Evolutionary conservation across 2,888 invertebrate species (phyloP), one percentile per base, ranked within the genome.

Genomic region (Nomada ruficornis): DNA sequence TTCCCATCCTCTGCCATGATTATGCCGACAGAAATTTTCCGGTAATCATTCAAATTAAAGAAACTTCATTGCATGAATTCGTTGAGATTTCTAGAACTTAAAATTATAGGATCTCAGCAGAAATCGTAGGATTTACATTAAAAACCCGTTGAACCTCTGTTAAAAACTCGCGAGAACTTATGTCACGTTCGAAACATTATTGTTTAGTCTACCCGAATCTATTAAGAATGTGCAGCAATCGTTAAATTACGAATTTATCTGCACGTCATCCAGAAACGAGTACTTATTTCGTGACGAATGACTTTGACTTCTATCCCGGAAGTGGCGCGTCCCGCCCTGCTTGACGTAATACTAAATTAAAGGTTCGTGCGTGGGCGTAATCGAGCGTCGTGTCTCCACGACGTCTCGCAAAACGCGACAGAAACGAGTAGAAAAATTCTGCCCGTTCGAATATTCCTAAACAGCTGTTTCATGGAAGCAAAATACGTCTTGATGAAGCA

Each of bases 231-330:
- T 15, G 15, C 15, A 47, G 36, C 47, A 23, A 44, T 11, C n/a
- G n/a, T 15, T n/a, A 20, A 29, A 50, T 0, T 2, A 0, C 18
- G 5, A 15, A 64, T 64, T 50, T 42, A 29, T 54, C 20, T n/a
- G 29, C 42, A 36, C 26, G 50, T 60, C 42, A 26, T 15, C 18
- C 47, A 29, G 59, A 47, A 54, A 54, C 26, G 15, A 54, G 18
- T 64, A 11, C 42, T 64, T 10, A 18, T 36, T 29, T 69, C 52
- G 76, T 60, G 47, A 57, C 52, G 68, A 50, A 87, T 87, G 84
- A 87, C 84, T 87, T 79, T 87, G 86, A 77, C 81, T 83, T 79
- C 71, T 68, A 80, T 81, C 64, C 84, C 79, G 86, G 85, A 80
- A 84, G 80, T 79, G 57, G 62, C 64, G 47, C 59, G 77, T 77